A percentile compares a stretch with the other conserved stretches of the same genome.
Evolutionary conservation across 2,888 invertebrate species (phyloP).

Genomic region (Hymenopus coronatus): DNA sequence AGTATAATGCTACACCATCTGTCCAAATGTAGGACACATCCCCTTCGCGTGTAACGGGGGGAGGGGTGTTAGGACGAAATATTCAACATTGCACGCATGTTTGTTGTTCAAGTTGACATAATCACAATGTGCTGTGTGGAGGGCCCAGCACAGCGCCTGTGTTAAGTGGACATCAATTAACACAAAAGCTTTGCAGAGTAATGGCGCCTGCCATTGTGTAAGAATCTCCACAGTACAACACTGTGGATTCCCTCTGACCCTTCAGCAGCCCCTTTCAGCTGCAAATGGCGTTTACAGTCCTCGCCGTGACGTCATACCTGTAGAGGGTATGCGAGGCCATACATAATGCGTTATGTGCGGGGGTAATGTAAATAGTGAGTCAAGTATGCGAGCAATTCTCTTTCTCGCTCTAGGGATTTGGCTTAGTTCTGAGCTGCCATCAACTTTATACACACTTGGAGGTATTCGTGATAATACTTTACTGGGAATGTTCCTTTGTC

Average conservation of each 20-base stretch:
- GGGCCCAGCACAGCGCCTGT: too few relatives aligned
- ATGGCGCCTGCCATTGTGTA: not conserved
- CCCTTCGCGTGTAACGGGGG: not conserved
- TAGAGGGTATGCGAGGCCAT: not conserved
- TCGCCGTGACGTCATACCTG: not conserved
- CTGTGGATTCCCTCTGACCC: too few relatives aligned
- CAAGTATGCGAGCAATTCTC: too few relatives aligned
- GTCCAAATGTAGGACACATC: not conserved
- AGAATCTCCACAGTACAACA: not conserved
- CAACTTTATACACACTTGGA: too few relatives aligned
- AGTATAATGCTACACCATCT: not conserved
- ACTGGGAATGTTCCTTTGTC: too few relatives aligned
- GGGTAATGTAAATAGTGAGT: not conserved
- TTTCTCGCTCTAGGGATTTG: not conserved
- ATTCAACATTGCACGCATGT: not conserved
- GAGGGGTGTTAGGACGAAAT: not conserved
- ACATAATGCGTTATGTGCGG: not conserved
- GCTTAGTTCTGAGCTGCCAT: too few relatives aligned
- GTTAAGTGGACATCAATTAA: not conserved
- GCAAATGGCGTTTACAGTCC: not conserved
- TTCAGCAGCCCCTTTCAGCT: not conserved
- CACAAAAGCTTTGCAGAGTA: not conserved
- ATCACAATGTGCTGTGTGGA: not conserved
- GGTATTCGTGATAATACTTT: too few relatives aligned
- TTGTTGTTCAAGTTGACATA: not conserved